phyloP scores from a whole-genome alignment of 2,888 invertebrate species.

The Apamea crenata region DNA sequence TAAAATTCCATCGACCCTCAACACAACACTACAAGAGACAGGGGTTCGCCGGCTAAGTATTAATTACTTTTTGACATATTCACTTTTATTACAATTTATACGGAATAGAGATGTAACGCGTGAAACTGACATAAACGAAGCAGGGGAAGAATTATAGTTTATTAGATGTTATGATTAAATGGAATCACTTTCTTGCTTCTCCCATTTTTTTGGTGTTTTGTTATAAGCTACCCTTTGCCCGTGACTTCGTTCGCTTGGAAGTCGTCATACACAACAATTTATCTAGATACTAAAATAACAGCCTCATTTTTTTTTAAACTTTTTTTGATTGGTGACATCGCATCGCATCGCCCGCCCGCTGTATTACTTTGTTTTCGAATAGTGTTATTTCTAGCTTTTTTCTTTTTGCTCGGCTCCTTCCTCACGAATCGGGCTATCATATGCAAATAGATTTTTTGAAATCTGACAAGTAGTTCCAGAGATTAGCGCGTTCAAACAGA shows the following conservation, averaged over 20 bases:
- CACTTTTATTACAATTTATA: constrained; percentile 88
- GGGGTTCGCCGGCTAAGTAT: constrained; percentile 83
- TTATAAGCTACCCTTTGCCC: not conserved
- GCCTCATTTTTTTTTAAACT: not conserved
- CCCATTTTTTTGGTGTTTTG: not conserved
- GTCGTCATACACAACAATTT: not conserved
- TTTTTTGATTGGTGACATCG: not conserved
- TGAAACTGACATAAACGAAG: constrained; percentile 63
- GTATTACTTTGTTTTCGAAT: no score
- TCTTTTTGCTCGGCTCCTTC: no score
- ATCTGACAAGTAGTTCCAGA: no score
- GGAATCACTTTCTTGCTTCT: not conserved
- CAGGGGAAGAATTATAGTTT: constrained; percentile 37
- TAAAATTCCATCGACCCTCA: constrained; percentile 57
- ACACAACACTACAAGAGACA: constrained; percentile 78
- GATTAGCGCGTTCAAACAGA: no score
- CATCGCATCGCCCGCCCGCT: no score
- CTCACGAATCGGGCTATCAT: no score
- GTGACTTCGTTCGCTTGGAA: not conserved
- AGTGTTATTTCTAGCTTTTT: no score
- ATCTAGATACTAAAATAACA: not conserved
- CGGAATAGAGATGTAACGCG: constrained; percentile 75
- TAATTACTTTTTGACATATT: constrained; percentile 89
- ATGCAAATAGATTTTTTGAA: no score
- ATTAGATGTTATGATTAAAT: constrained; percentile 45